phyloP scores from a whole-genome alignment of 2,113 vertebrate genomes.

The Clarias gariepinus region DNA sequence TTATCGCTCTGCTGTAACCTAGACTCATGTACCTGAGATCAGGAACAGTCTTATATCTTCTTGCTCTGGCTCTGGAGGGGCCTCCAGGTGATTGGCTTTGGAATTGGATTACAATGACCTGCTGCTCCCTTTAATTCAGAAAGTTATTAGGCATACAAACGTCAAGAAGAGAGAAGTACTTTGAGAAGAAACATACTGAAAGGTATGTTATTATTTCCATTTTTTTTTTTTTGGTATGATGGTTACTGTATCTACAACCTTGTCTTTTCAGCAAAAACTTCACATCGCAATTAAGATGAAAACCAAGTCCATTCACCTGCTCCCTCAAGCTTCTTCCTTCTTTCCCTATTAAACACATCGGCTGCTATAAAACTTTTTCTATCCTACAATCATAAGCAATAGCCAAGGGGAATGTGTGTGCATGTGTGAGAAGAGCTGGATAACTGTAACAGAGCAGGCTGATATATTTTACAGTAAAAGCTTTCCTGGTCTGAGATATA shows the following conservation, averaged over 20 bases:
- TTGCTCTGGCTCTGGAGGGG: constrained; percentile 60
- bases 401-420: constrained; percentile 7
- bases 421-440: background rate
- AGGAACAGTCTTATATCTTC: constrained; percentile 66
- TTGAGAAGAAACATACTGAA: constrained; percentile 44
- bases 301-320: background rate
- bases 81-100: constrained; percentile 72
- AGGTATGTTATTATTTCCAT: constrained; percentile 60
- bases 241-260: constrained; percentile 49
- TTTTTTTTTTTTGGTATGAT: constrained; percentile 34
- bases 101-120: constrained; percentile 84
- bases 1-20: constrained; percentile 70
- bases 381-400: constrained; percentile 23
- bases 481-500: constrained; percentile 23
- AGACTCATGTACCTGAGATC: constrained; percentile 69
- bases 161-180: constrained; percentile 49
- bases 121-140: constrained; percentile 76
- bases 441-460: constrained; percentile 4
- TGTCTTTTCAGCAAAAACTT: constrained; percentile 63
- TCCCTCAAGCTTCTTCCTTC: constrained; percentile 1
- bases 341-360: constrained; percentile 14
- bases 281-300: constrained; percentile 68
- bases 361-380: constrained; percentile 30
- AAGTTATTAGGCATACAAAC: constrained; percentile 66
- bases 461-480: constrained; percentile 25